Evolutionary conservation across 1,140 invertebrate species (phyloP), one percentile per base, ranked within the genome.

Genomic region (Sycobia sp.): DNA sequence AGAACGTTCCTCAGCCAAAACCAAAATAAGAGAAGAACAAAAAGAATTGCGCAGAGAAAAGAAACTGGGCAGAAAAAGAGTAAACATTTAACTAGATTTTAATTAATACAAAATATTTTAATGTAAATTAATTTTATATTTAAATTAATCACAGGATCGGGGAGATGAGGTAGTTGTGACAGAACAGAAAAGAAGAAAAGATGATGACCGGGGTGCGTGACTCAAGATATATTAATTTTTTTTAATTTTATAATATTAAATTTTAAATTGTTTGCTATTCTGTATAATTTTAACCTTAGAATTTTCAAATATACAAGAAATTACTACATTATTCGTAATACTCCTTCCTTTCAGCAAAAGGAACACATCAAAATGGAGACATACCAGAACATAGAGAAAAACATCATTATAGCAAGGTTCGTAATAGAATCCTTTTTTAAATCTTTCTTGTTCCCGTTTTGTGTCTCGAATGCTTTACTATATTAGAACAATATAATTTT

Each of bases 21-120:
- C 74, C 64, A 90, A 87, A 84, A 82, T 73, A 73, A 71, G 84
- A 7, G 85, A 85, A n/a, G 87, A 89, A 68, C 86, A 88, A 58
- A 87, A 88, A 61, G 90, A 91, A 71, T 82, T 89, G 18, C 85
- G 89, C 47, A 89, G 89, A 78, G 90, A 92, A 75, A 85, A 89
- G 72, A 91, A 91, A 81, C 77, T 90, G 67, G 89, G 86, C 23
- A 82, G 90, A 22, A 92, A 91, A 77, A 84, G 90, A 77, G 88
- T 90, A 79, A 81, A 79, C 81, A 36, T 43, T 29, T 20, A 34
- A 36, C n/a, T 43, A 23, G 8, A 14, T 41, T 22, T 25, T 7
- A n/a, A 20, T 47, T 14, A 47, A 10, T 32, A 16, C 9, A 29
- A 10, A 18, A 49, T 32, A 32, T 32, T 7, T 32, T 32, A 32